Evolutionary conservation across 2,113 vertebrate genomes (phyloP).

Genomic region (Cervus canadensis): DNA sequence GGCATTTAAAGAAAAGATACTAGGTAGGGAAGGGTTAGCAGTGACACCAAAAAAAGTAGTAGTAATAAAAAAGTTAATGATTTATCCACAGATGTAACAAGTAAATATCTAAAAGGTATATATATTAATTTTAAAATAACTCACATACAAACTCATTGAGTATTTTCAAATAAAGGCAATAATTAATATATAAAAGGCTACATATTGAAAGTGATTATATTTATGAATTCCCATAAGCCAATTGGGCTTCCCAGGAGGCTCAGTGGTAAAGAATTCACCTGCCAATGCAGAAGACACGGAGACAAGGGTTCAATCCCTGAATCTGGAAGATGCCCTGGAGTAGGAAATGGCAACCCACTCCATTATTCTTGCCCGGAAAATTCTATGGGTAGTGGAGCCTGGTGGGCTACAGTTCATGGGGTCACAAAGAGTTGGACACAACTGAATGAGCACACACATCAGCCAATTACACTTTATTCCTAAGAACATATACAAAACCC

Average conservation of each 20-base stretch:
- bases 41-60: neutral
- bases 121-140: conserved; percentile 13
- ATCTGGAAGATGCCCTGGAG: neutral
- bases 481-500: neutral
- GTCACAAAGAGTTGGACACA: neutral
- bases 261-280: neutral
- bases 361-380: neutral
- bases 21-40: neutral
- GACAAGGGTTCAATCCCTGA: neutral
- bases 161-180: neutral
- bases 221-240: neutral
- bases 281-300: neutral
- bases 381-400: neutral
- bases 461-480: neutral
- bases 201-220: neutral
- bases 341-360: neutral
- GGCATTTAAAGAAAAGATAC: neutral
- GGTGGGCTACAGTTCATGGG: neutral
- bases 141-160: neutral
- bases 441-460: neutral
- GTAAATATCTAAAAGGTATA: neutral
- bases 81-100: neutral
- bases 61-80: neutral
- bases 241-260: neutral
- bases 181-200: neutral